phyloP scores from a whole-genome alignment of 1,140 invertebrate genomes.

The Calliphora vicina region DNA sequence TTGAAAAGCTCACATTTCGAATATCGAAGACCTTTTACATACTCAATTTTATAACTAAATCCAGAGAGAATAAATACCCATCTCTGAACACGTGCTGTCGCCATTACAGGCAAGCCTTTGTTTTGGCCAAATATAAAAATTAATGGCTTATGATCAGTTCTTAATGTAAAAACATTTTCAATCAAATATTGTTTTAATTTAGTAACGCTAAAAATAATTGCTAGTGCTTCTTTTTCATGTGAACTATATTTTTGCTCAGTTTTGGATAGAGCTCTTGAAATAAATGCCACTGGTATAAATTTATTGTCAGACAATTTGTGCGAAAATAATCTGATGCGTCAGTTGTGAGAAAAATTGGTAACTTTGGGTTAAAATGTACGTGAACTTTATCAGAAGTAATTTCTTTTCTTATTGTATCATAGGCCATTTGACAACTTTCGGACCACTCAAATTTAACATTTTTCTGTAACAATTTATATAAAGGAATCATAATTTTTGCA shows the following conservation, averaged over 20 bases:
- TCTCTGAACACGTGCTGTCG: constrained; percentile 53
- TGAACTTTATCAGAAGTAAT: constrained; percentile 25
- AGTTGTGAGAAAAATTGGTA: constrained; percentile 25
- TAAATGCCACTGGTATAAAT: constrained; percentile 10
- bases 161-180: constrained; percentile 64
- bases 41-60: constrained; percentile 58
- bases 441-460: constrained; percentile 46
- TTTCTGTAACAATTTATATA: constrained; percentile 50
- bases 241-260: constrained; percentile 19
- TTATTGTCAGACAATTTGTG: not conserved
- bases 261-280: constrained; percentile 27
- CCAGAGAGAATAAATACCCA: constrained; percentile 56
- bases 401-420: constrained; percentile 43
- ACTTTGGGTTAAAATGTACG: constrained; percentile 21
- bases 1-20: too few relatives aligned
- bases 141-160: constrained; percentile 66
- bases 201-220: constrained; percentile 12
- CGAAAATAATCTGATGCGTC: constrained; percentile 15
- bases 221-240: constrained; percentile 23
- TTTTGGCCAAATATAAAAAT: constrained; percentile 61
- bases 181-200: constrained; percentile 12
- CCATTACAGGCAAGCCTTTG: constrained; percentile 51
- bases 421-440: constrained; percentile 45
- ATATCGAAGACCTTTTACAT: constrained; percentile 45
- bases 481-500: constrained; percentile 46